Base-by-base conservation (phyloP, 2,113 vertebrate genomes). In the Tympanuchus pallidicinctus region DNA sequence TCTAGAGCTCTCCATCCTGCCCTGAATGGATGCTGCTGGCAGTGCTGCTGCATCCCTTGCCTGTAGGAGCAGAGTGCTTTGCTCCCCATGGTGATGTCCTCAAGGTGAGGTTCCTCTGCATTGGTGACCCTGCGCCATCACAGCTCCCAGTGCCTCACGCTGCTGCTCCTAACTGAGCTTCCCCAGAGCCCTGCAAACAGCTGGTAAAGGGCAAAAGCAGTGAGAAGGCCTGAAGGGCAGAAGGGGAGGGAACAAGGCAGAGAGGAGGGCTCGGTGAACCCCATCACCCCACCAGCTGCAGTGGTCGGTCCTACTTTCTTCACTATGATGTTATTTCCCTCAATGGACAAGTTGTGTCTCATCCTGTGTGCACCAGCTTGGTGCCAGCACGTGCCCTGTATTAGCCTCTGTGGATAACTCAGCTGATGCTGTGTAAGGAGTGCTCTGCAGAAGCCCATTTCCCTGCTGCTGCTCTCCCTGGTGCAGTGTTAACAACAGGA, bases 201-300 rank as follows among this genome's bases (percentile, higher is more conserved):
- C 40, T 25, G 77, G 18, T 6, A 10, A n/a, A 38, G 60, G 15
- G 30, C 50, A 56, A 54, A 70, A 21, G 30, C 57, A 32, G 72
- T 4, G 34, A 25, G 63, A 40, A 64, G 57, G 22, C 60, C 73
- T 40, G 42, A 50, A n/a, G 73, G 47, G 36, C 47, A 10, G 21
- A 40, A 56, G 47, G 28, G 28, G 5, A 61, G 56, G 72, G 32
- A 74, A 27, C 17, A 48, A 47, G 28, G 48, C 69, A 57, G 64
- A 59, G 72, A 47, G 61, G 43, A 11, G 8, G 8, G 27, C 48
- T 63, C 6, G 7, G 3, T 5, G 45, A 38, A 15, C 24, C 10
- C 2, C 61, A 36, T 8, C 6, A 1, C 25, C 12, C 52, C 2
- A 5, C n/a, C 59, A 13, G 10, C 12, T 0, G 8, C 3, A 1